Base-by-base conservation (phyloP, 2,797 vertebrate genomes). In the Enteromius unitaeniatus region DNA sequence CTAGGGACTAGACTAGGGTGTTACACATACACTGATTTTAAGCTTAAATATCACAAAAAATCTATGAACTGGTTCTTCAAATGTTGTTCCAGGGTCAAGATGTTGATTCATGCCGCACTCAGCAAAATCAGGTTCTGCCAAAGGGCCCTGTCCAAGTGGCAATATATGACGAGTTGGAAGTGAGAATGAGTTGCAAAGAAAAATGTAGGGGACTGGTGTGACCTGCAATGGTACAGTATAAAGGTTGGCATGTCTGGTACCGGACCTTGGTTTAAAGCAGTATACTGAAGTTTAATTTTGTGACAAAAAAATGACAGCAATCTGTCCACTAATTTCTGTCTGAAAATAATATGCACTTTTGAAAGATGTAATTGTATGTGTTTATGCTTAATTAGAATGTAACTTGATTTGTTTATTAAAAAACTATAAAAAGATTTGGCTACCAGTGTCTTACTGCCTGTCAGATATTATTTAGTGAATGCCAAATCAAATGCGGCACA, bases 371-470 rank as follows among this genome's bases (percentile, higher is more conserved):
- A 45, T 45, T 45, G 10, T 45, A 13, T 13, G 42, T 45, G 42
- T 13, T 42, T 10, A 42, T 42, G 40, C 42, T 45, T 45, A 45
- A 45, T 45, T 70, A 58, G 1, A 69, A 55, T 58, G 51, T 15
- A 58, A 58, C 58, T 70, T 11, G 28, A 9, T 45, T 45, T 58
- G 37, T 45, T 60, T 78, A 1, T 26, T 28, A 69, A 49, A 60
- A 60, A 81, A 9, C 11, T 60, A 70, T 72, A 72, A 72, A 72
- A 26, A 13, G 37, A 26, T 42, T 55, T 79, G 49, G 65, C 49
- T 23, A 69, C 49, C 31, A 58, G 17, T 69, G 34, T 37, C 14
- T 68, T 68, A 26, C 49, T 69, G 65, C 9, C 42, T 45, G 42
- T 45, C 42, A 45, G 10, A 45, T 45, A 51, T 55, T 28, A 55